Percentiles rank a stretch among this genome's conserved stretches.
Conservation (phyloP, 2,113 vertebrate species). For the Ceyx melanurus region DNA sequence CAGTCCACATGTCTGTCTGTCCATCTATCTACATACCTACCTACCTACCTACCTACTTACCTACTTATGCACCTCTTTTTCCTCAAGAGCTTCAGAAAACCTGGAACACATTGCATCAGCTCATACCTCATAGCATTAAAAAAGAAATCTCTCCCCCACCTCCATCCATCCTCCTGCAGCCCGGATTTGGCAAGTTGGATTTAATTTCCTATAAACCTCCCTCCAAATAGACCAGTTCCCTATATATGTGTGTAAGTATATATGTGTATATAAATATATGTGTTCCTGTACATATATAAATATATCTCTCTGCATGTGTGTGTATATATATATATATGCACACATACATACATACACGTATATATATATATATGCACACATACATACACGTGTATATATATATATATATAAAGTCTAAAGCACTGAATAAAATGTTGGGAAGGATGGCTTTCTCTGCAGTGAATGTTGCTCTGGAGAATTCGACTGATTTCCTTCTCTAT, state of each 20-base stretch:
- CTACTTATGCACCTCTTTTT: not conserved
- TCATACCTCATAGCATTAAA: not conserved
- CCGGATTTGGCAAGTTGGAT: not conserved
- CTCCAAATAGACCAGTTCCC: not conserved
- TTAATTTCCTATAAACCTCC: not conserved
- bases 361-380: too few relatives aligned
- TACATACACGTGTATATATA: too few relatives aligned
- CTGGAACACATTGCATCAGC: not conserved
- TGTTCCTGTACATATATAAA: fast-evolving
- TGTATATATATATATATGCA: not conserved
- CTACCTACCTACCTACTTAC: too few relatives aligned
- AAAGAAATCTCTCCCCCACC: not conserved
- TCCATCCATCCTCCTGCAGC: not conserved
- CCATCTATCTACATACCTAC: not conserved
- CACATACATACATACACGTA: too few relatives aligned
- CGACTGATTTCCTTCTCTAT: not conserved
- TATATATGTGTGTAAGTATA: fast-evolving
- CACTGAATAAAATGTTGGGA: fast-evolving
- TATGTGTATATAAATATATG: not conserved
- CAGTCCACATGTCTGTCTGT: not conserved
- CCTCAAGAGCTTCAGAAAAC: not conserved
- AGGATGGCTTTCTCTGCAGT: not conserved
- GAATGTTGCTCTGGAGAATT: not conserved
- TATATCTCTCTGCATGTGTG: not conserved
- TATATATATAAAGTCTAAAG: not conserved